Percentiles rank a stretch among this genome's conserved stretches.
These are phyloP conservation scores for Drosophila parthenogenetica DNA, from an alignment of 2,888 invertebrate genomes.

Conservation along the genomic window DNA sequence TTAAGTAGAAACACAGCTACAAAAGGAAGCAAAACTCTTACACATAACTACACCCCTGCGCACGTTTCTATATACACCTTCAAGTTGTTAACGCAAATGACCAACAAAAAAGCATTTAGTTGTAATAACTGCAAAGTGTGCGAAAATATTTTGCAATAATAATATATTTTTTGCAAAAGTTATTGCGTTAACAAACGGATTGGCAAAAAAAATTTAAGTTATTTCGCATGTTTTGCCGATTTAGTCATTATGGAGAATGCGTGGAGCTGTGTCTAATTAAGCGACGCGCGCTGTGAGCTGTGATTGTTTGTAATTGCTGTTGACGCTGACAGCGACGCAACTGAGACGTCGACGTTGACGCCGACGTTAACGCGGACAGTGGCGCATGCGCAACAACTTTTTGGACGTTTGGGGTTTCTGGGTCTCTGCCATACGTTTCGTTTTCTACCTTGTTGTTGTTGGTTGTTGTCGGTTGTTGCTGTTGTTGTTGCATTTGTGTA, in stretches of 20 bases:
- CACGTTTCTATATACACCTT: background rate
- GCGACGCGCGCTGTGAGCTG: conserved; percentile 1
- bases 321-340: conserved; percentile 1
- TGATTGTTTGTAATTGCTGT: conserved; percentile 25
- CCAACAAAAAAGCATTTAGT: conserved; percentile 1
- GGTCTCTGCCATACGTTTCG: conserved; percentile 65
- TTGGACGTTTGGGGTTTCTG: conserved; percentile 70
- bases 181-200: background rate
- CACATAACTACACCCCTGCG: background rate
- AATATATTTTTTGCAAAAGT: background rate
- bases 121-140: background rate
- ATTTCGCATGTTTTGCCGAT: background rate
- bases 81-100: background rate
- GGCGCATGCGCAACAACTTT: conserved; percentile 69
- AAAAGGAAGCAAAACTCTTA: conserved; percentile 16
- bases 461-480: conserved; percentile 43
- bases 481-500: conserved; percentile 59
- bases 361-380: conserved; percentile 24
- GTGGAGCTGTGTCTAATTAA: conserved; percentile 11
- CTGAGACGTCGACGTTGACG: background rate
- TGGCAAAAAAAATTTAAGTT: background rate
- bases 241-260: conserved; percentile 1
- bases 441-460: conserved; percentile 28
- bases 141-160: conserved; percentile 4
- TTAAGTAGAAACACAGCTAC: background rate